Conservation (phyloP, 2,797 vertebrate genomes). For the Ctenopoma multispine region DNA sequence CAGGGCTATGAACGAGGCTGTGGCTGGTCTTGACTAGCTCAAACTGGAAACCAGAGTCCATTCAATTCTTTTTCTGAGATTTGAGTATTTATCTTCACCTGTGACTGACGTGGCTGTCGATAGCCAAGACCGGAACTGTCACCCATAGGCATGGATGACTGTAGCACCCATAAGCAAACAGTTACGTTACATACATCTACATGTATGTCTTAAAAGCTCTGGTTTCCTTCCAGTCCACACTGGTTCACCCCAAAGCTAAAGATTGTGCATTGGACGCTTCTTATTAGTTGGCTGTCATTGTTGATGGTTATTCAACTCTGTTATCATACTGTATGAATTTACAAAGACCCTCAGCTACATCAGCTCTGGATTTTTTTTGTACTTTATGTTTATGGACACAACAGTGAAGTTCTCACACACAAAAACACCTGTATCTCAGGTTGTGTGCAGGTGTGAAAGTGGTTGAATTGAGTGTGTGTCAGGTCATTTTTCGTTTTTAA, state of each 20-base stretch:
- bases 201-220: constrained; percentile 1
- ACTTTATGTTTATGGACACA: constrained; percentile 30
- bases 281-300: constrained; percentile 38
- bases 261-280: constrained; percentile 41
- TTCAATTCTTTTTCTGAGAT: neutral
- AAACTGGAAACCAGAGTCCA: constrained; percentile 27
- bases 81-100: constrained; percentile 15
- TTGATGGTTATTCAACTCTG: constrained; percentile 43
- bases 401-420: constrained; percentile 13
- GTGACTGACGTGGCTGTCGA: constrained; percentile 14
- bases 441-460: constrained; percentile 7
- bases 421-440: constrained; percentile 19
- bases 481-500: constrained; percentile 10
- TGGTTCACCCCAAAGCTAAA: constrained; percentile 33
- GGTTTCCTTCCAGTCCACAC: constrained; percentile 16
- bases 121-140: constrained; percentile 17
- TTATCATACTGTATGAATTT: constrained; percentile 50
- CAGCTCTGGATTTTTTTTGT: constrained; percentile 26
- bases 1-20: constrained; percentile 2
- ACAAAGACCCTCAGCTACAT: constrained; percentile 30
- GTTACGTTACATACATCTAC: constrained; percentile 1
- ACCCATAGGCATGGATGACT: constrained; percentile 22
- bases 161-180: constrained; percentile 26
- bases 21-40: constrained; percentile 19
- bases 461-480: constrained; percentile 16